A percentile compares a stretch with the other conserved stretches of the same genome.
phyloP scores from a whole-genome alignment of 2,113 vertebrate species.

The Corythornis vintsioides region DNA sequence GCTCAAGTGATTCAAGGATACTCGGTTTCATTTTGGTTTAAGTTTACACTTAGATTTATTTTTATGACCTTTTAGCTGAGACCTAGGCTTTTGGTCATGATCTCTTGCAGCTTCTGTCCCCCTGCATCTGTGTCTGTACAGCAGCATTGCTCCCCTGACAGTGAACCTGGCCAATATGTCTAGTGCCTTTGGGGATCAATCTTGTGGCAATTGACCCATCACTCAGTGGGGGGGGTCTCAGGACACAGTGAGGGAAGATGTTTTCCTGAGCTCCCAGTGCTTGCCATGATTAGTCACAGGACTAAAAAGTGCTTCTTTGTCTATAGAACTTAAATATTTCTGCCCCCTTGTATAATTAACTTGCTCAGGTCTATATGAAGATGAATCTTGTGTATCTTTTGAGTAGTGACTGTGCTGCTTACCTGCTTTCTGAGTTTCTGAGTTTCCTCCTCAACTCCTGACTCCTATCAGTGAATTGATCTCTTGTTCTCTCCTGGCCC shows the following conservation, averaged over 20 bases:
- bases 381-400: neutral
- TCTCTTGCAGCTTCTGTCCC: neutral
- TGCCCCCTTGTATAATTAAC: neutral
- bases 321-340: neutral
- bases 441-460: neutral
- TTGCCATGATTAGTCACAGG: neutral
- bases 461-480: neutral
- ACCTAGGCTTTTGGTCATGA: neutral
- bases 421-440: neutral
- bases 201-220: neutral
- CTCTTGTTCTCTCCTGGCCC: neutral
- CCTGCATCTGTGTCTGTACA: neutral
- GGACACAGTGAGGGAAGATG: fast-evolving
- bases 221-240: neutral
- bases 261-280: neutral
- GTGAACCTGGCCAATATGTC: neutral
- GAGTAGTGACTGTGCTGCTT: neutral
- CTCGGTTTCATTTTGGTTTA: neutral
- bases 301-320: neutral
- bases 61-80: neutral
- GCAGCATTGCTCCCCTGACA: neutral
- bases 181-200: fast-evolving
- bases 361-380: neutral
- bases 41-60: neutral
- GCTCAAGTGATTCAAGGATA: neutral